Conservation (phyloP, 2,113 vertebrate genomes). For the Trematocara marginatum region DNA sequence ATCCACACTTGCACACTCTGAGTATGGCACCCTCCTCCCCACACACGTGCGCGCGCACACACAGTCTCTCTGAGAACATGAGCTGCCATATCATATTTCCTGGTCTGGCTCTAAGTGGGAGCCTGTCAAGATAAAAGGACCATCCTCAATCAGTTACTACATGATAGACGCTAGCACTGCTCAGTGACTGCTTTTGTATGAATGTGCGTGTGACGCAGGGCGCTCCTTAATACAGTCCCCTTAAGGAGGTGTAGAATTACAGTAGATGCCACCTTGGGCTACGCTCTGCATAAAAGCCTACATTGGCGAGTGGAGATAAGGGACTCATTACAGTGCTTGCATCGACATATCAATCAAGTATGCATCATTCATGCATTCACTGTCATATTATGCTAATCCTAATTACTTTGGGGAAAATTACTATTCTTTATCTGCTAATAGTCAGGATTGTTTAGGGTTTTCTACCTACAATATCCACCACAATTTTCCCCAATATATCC, state of each 20-base stretch:
- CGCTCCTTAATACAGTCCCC: not conserved
- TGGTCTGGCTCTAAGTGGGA: conserved; percentile 50
- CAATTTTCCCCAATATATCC: conserved; percentile 50
- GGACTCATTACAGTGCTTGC: conserved; percentile 53
- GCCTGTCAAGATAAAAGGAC: conserved; percentile 62
- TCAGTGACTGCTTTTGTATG: not conserved
- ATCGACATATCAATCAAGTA: conserved; percentile 69
- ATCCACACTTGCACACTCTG: not conserved
- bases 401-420: conserved; percentile 67
- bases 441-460: conserved; percentile 63
- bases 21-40: not conserved
- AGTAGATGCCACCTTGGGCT: conserved; percentile 38
- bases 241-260: not conserved
- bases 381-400: conserved; percentile 72
- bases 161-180: conserved; percentile 9
- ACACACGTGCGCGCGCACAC: not conserved
- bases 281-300: conserved; percentile 42
- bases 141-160: conserved; percentile 54
- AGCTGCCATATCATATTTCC: conserved; percentile 60
- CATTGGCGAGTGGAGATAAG: conserved; percentile 52
- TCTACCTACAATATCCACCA: conserved; percentile 28
- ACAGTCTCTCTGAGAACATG: conserved; percentile 30
- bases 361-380: conserved; percentile 61
- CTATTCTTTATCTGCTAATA: conserved; percentile 70
- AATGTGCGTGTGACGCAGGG: not conserved